Conservation (phyloP, 2,113 vertebrate species). For the Archilochus colubris region DNA sequence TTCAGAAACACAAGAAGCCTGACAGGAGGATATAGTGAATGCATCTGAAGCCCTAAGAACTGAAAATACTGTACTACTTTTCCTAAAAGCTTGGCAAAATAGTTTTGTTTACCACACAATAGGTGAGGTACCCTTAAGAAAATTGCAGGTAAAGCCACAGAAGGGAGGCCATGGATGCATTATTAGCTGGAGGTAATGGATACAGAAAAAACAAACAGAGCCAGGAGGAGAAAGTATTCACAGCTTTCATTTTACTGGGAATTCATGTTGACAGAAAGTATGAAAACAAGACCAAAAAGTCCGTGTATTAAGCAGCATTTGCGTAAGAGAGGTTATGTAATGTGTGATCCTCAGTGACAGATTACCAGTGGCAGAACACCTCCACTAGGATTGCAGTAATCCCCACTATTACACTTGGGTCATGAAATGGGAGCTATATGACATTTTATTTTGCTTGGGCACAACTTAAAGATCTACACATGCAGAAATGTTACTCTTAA, state of each 20-base stretch:
- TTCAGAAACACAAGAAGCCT: not conserved
- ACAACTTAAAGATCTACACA: not conserved
- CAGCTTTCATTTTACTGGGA: not conserved
- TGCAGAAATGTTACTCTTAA: not conserved
- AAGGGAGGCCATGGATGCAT: not conserved
- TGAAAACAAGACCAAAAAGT: not conserved
- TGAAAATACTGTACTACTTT: not conserved
- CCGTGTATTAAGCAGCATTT: not conserved
- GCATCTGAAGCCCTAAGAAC: not conserved
- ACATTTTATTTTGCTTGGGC: not conserved
- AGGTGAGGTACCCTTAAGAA: not conserved
- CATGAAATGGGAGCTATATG: not conserved
- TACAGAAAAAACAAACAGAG: not conserved
- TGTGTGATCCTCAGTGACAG: slow-evolving; percentile 47
- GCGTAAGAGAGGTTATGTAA: slow-evolving; percentile 48
- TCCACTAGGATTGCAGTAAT: slow-evolving; percentile 52
- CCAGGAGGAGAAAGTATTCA: not conserved
- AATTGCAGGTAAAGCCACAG: not conserved
- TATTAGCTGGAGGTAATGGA: not conserved
- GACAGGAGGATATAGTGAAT: not conserved
- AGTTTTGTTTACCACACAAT: not conserved
- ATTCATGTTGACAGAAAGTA: not conserved
- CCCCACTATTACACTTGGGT: slow-evolving; percentile 49
- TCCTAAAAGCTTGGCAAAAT: not conserved
- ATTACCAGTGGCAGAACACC: slow-evolving; percentile 67